Evolutionary conservation across 2,888 invertebrate species (phyloP).

Genomic region (Matsumyia berberina): DNA sequence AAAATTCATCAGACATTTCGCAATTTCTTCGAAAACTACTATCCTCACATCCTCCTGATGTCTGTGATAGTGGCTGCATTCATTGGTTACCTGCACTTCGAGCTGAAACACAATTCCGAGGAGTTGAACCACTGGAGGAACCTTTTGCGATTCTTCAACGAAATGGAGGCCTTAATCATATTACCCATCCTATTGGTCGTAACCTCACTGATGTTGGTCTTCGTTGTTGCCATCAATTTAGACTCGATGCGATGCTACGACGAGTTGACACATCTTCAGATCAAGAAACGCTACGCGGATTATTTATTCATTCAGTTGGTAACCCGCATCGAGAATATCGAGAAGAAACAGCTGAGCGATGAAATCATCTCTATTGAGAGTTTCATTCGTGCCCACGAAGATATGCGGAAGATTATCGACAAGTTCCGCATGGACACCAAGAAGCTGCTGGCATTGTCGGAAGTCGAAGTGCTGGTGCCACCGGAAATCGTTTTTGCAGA

Average conservation of each 20-base stretch:
- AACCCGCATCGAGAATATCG: constrained; percentile 80
- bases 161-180: constrained; percentile 78
- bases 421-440: constrained; percentile 83
- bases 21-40: constrained; percentile 78
- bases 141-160: constrained; percentile 71
- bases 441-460: constrained; percentile 81
- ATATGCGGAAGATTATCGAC: constrained; percentile 81
- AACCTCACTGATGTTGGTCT: constrained; percentile 77
- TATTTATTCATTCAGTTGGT: constrained; percentile 81
- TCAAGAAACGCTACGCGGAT: constrained; percentile 82
- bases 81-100: constrained; percentile 80
- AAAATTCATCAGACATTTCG: constrained; percentile 60
- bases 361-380: constrained; percentile 77
- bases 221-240: constrained; percentile 77
- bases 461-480: constrained; percentile 81
- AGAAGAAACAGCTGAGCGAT: constrained; percentile 78
- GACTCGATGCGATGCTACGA: constrained; percentile 77
- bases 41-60: constrained; percentile 78
- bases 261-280: constrained; percentile 79
- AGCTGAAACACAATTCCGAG: constrained; percentile 77
- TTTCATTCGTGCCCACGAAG: constrained; percentile 81
- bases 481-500: constrained; percentile 80
- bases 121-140: constrained; percentile 78
- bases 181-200: constrained; percentile 78
- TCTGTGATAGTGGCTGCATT: constrained; percentile 76